These are phyloP conservation scores for Panthera leo DNA, from an alignment of 2,113 vertebrate genomes.

Conservation along the genomic window DNA sequence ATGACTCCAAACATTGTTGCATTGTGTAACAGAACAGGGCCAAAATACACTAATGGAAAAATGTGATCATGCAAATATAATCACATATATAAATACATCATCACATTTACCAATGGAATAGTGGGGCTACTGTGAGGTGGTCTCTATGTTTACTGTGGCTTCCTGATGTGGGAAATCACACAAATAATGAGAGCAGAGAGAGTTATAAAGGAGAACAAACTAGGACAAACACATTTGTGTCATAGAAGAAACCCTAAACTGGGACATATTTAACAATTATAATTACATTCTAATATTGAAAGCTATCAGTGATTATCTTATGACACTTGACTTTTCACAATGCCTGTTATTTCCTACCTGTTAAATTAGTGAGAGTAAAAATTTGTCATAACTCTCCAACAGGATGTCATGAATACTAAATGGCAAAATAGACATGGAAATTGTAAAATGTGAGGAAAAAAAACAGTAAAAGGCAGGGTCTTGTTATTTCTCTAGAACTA, in stretches of 20 bases:
- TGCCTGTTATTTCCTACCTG: neutral
- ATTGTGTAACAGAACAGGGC: neutral
- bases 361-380: neutral
- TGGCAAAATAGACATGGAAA: neutral
- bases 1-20: neutral
- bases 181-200: neutral
- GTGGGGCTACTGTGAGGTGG: neutral
- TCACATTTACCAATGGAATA: neutral
- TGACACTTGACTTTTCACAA: neutral
- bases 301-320: neutral
- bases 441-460: neutral
- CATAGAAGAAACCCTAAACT: neutral
- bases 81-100: neutral
- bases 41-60: neutral
- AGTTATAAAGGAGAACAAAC: neutral
- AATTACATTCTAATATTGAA: neutral
- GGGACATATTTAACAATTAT: neutral
- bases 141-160: neutral
- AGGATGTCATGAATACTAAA: neutral
- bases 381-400: neutral
- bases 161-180: neutral
- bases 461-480: neutral
- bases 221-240: neutral
- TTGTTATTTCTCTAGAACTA: neutral
- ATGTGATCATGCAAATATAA: neutral